Evolutionary conservation across 2,888 invertebrate genomes (phyloP), one percentile per base, ranked within the genome.

Genomic region (Scaptomyza caliginosa): DNA sequence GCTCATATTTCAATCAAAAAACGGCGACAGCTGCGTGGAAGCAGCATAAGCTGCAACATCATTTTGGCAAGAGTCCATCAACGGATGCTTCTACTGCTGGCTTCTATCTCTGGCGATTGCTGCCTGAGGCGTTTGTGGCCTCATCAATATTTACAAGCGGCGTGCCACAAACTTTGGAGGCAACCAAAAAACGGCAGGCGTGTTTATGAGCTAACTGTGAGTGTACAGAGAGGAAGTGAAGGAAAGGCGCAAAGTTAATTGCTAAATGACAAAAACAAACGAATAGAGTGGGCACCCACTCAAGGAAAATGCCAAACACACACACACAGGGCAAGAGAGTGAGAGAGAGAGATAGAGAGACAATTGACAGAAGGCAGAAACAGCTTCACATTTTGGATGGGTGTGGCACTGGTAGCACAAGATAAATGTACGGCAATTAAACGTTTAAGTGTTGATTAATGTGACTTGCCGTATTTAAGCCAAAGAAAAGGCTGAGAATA

Each of bases 381-480:
- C 39, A 43, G 49, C 59, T 57, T 56, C 40, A 50, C 52, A 7
- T 38, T 54, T 56, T 48, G 10, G 11, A 4, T 17, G 38, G 40
- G 38, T 16, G 10, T 17, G 46, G 23, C 34, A 36, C 46, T 28
- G 8, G 16, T 7, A 56, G 42, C 39, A 32, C 63, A 80, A 85
- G 77, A 85, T 85, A 86, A 85, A 85, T 85, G 84, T 70, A 60
- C 62, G 77, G 77, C 84, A 85, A 85, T 85, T 85, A 85, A 85
- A 88, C 85, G 82, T 84, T 85, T 84, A 84, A 85, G 85, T 86
- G 88, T 86, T 85, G 84, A 85, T 85, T 88, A 86, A 85, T 85
- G 86, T 80, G 77, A 80, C 75, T 79, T 85, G 69, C 67, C 71
- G 66, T 75, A 67, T 77, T 66, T 64, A 58, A 67, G 56, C 2